Percentiles rank a stretch among this genome's conserved stretches.
These are phyloP conservation scores for Drosophila yooni DNA, from an alignment of 2,888 invertebrate genomes.

Conservation along the genomic window DNA sequence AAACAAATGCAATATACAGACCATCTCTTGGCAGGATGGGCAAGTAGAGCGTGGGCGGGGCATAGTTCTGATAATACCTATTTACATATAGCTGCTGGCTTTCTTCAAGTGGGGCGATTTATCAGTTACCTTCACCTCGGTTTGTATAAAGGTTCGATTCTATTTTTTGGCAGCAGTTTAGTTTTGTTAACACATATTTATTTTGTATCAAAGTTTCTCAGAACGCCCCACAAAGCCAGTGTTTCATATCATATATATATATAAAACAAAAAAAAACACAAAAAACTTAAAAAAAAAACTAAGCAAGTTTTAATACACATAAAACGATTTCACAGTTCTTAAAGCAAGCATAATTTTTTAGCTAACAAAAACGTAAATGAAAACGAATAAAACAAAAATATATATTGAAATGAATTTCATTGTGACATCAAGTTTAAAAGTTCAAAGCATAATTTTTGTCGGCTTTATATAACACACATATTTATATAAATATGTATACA, in stretches of 20 bases:
- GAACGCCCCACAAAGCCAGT: slow-evolving; percentile 41
- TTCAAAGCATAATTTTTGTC: slow-evolving; percentile 75
- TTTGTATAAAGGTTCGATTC: slow-evolving; percentile 30
- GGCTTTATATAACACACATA: slow-evolving; percentile 57
- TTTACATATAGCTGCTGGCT: slow-evolving; percentile 15
- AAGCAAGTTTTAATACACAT: slow-evolving; percentile 47
- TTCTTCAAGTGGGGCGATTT: slow-evolving; percentile 5
- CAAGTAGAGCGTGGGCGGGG: slow-evolving; percentile 5
- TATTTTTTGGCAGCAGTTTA: slow-evolving; percentile 1
- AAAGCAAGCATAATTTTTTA: slow-evolving; percentile 45
- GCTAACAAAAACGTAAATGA: slow-evolving; percentile 49
- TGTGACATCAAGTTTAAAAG: slow-evolving; percentile 65
- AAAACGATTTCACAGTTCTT: slow-evolving; percentile 44
- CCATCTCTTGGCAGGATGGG: slow-evolving; percentile 30
- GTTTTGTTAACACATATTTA: not conserved
- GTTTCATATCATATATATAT: slow-evolving; percentile 61
- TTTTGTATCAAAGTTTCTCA: slow-evolving; percentile 2
- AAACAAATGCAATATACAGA: slow-evolving; percentile 62
- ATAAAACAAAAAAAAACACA: slow-evolving; percentile 44
- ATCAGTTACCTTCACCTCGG: slow-evolving; percentile 1
- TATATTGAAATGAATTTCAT: slow-evolving; percentile 48
- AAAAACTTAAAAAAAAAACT: slow-evolving; percentile 37
- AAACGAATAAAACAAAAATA: slow-evolving; percentile 17
- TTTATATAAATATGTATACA: slow-evolving; percentile 29
- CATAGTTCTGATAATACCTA: slow-evolving; percentile 7